phyloP scores from a whole-genome alignment of 2,888 invertebrate genomes.

The Phyllotreta cruciferae region DNA sequence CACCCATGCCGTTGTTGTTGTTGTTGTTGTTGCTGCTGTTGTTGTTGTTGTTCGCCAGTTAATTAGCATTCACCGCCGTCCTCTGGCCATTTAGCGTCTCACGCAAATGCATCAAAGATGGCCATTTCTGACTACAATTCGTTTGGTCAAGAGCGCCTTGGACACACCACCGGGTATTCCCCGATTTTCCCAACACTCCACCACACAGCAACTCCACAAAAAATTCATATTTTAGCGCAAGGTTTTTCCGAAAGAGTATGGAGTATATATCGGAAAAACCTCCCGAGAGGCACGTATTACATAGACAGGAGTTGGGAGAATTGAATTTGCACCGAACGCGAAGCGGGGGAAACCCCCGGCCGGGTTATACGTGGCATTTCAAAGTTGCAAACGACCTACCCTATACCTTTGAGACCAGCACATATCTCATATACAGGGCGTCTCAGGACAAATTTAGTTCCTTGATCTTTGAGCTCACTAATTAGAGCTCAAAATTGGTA shows the following conservation, averaged over 20 bases:
- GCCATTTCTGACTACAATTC: too few relatives aligned
- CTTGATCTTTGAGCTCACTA: too few relatives aligned
- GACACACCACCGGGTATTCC: too few relatives aligned
- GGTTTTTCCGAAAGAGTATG: constrained; percentile 26
- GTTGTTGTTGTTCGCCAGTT: constrained; percentile 25
- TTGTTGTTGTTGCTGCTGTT: constrained; percentile 28
- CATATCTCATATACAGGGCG: neutral
- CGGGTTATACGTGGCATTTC: constrained; percentile 27
- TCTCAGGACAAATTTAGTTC: too few relatives aligned
- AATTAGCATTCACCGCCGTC: constrained; percentile 42
- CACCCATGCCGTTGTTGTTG: neutral
- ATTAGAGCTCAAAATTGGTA: too few relatives aligned
- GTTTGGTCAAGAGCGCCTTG: too few relatives aligned
- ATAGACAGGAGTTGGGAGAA: constrained; percentile 32
- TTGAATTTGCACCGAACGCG: constrained; percentile 32
- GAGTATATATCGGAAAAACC: constrained; percentile 33
- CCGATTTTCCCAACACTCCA: too few relatives aligned
- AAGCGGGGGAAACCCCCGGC: too few relatives aligned
- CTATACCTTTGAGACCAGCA: constrained; percentile 16
- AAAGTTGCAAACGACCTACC: constrained; percentile 28
- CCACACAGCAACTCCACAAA: too few relatives aligned
- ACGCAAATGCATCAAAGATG: constrained; percentile 32
- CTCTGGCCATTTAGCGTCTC: constrained; percentile 43
- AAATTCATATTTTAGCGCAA: too few relatives aligned
- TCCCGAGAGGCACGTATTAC: constrained; percentile 35